phyloP scores from a whole-genome alignment of 2,888 invertebrate genomes.

The Poecilobothrus nobilitatus region DNA sequence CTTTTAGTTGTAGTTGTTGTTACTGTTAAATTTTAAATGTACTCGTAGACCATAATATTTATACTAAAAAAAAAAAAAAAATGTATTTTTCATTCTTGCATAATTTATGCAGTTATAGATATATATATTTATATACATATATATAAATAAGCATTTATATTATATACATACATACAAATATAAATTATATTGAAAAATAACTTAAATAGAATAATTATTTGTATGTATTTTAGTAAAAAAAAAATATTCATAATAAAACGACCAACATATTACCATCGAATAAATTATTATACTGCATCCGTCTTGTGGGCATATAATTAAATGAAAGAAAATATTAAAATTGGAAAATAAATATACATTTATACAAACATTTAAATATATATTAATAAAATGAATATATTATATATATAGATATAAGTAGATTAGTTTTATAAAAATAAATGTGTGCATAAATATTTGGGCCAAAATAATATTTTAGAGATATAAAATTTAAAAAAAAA shows the following conservation, averaged over 20 bases:
- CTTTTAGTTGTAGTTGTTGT: too few relatives aligned
- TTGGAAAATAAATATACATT: neutral
- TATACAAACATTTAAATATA: too few relatives aligned
- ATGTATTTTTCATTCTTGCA: neutral
- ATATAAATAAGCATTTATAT: neutral
- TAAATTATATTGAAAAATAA: neutral
- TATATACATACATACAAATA: neutral
- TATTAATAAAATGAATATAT: too few relatives aligned
- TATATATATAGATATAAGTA: too few relatives aligned
- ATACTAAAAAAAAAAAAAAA: neutral
- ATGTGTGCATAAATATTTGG: too few relatives aligned
- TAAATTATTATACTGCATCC: slow-evolving; percentile 1
- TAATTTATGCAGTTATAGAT: neutral
- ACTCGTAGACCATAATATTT: too few relatives aligned
- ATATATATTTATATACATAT: neutral
- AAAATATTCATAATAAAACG: neutral
- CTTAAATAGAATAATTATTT: neutral
- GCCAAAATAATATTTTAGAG: too few relatives aligned
- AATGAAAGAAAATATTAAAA: neutral
- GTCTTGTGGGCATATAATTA: slow-evolving; percentile 1
- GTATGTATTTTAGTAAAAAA: neutral
- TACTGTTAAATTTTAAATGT: too few relatives aligned
- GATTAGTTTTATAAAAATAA: too few relatives aligned
- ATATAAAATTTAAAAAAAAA: too few relatives aligned
- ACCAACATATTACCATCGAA: neutral